These are phyloP conservation scores for Anguilla marmorata DNA, from an alignment of 2,797 vertebrate genomes.

Conservation along the genomic window DNA sequence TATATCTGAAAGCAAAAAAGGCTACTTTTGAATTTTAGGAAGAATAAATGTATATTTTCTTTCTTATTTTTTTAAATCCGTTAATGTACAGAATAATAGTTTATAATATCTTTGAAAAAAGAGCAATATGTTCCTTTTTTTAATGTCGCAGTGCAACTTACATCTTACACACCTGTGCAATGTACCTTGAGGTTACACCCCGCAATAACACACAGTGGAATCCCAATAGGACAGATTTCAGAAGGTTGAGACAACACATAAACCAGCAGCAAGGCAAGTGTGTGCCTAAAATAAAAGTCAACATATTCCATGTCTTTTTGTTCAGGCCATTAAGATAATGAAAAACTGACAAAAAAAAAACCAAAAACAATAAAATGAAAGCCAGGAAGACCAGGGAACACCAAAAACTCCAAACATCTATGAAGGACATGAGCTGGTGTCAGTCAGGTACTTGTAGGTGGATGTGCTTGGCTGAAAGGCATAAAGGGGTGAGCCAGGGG, in stretches of 20 bases:
- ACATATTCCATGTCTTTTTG: not conserved
- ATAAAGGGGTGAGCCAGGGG: not conserved
- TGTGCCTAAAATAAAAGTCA: constrained; percentile 63
- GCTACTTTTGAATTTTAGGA: constrained; percentile 81
- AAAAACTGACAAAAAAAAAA: not conserved
- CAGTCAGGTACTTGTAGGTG: constrained; percentile 5
- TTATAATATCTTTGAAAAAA: constrained; percentile 89
- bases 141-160: constrained; percentile 97
- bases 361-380: not conserved
- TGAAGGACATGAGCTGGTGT: not conserved
- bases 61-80: constrained; percentile 75
- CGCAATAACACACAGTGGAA: constrained; percentile 89
- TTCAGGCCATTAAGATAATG: not conserved
- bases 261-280: constrained; percentile 73
- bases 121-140: constrained; percentile 93
- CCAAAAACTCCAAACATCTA: not conserved
- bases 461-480: not conserved
- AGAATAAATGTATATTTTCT: constrained; percentile 86
- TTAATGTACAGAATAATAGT: constrained; percentile 91
- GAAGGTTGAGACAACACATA: constrained; percentile 76
- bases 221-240: constrained; percentile 80
- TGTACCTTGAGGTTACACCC: constrained; percentile 89
- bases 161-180: constrained; percentile 91
- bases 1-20: constrained; percentile 85
- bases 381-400: not conserved